Base-by-base conservation (phyloP, 2,797 vertebrate genomes). In the Etheostoma nigrum region DNA sequence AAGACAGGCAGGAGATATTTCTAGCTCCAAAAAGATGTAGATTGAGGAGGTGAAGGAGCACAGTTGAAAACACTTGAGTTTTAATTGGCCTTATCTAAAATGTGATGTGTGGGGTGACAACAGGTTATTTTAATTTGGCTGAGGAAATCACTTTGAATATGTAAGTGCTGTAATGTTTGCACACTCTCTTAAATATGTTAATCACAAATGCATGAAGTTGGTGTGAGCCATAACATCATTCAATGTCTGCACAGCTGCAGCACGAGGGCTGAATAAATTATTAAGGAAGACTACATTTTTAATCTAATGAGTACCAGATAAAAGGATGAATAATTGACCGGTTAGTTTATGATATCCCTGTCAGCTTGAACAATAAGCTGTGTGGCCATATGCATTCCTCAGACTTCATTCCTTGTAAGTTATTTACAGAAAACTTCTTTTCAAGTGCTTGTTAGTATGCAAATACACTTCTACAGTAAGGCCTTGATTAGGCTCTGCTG, bases 21-120 rank as follows among this genome's bases (percentile, higher is more conserved):
- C 48, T 36, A 36, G 3, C 69, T 79, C 40, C 4, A 59, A 45
- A 81, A 75, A 67, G 58, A 60, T 70, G 70, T 65, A 72, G 77
- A 70, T 25, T 23, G 70, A 82, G 5, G 61, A 67, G 52, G 47
- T 3, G 48, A 78, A 57, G 54, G 65, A 76, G 79, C 69, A 55
- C 12, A 18, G 72, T 66, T 58, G 49, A 82, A 78, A 86, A 90
- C 76, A 92, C 91, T 93, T 81, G 49, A 91, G 82, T 85, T 90
- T 92, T 90, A 94, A 95, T 94, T 87, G 87, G 86, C 72, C 86
- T 93, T 90, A 94, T 94, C 92, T 92, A 78, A 87, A 82, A 78
- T 48, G 84, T 47, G 73, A 92, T 88, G 79, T 92, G 90, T 89
- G 76, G 63, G 72, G 90, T 86, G 87, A 93, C 87, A 90, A 91